Base-by-base conservation (phyloP, 2,888 invertebrate species). In the Ephialtes manifestator region DNA sequence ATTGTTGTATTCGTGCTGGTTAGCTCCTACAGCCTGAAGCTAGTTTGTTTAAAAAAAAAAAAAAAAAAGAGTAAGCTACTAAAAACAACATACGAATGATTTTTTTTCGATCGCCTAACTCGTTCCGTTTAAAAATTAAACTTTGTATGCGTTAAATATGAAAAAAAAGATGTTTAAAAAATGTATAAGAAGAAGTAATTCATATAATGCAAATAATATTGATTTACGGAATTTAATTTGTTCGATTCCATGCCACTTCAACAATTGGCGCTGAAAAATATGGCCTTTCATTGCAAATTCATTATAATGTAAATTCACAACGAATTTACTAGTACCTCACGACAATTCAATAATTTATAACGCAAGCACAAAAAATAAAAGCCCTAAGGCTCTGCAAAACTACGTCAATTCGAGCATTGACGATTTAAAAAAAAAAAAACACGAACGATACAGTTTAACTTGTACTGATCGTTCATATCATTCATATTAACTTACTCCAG, bases 401-500 rank as follows among this genome's bases (percentile, higher is more conserved):
- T 28, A 80, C 51, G 75, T 67, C 28, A 85, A 70, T 79, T 75
- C 81, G 78, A 81, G 84, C 81, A 74, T 63, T 68, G 55, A 51
- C 39, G 68, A 35, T 13, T 39, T n/a, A n/a, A 78, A 60, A 74
- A 74, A 60, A 55, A 15, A 78, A 82, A 43, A 80, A 86, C 28
- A 53, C 18, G 76, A 84, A 78, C 78, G 28, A 83, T 63, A 75
- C 28, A 82, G 72, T 55, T 77, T 53, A 77, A 82, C 82, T 81
- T 83, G 83, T 82, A 86, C 63, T 82, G 86, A 83, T 81, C 85
- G 67, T 70, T 63, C 68, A 77, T 84, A 83, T 75, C 76, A 77
- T 79, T 84, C 84, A 88, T 88, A 88, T 90, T 91, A 94, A 97
- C 96, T 97, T 97, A 97, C 96, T 96, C 96, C 96, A 97, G 97